Evolutionary conservation across 92 coral and sea anemone genomes (phyloP), one percentile per base, ranked within the genome.

Genomic region (Zoanthus gigantus): DNA sequence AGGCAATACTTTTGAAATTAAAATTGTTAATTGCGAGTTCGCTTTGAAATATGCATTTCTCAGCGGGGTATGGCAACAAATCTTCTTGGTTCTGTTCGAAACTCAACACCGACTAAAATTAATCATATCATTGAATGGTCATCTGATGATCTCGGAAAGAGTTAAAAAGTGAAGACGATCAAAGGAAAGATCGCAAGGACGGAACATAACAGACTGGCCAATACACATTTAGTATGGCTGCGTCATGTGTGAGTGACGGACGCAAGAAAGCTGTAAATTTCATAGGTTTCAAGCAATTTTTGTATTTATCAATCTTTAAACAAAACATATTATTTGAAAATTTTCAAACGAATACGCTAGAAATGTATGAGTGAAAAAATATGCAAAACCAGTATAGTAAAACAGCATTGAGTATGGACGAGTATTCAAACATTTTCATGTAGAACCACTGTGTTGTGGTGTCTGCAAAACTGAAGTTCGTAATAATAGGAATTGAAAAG

Each of bases 31-130:
- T 81, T 81, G 85, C 46, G 75, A 65, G 74, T 81, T 46, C 75
- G 85, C 28, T 81, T 68, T 81, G 75, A 81, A 81, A 81, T 81
- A 81, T 81, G 85, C 85, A 66, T 81, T 81, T 81, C 85, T 54
- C 85, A 81, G 85, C 85, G 85, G 85, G 85, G 61, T 63, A 81
- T 81, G 60, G 74, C 85, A 15, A 81, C 75, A 81, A 66, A 66
- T 47, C 85, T 80, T 63, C 85, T 52, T 17, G 71, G 60, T 65
- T 81, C 85, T 81, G 85, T 66, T 46, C 85, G 9, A 37, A 50
- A 63, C 58, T 10, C 47, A 71, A 81, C 57, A 28, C 57, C 74
- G 61, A 66, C 58, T 81, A 60, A 8, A 23, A 81, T 66, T 81
- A 81, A 81, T 81, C 73, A 44, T 81, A 45, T 48, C 56, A 81